Evolutionary conservation across 2,888 invertebrate genomes (phyloP), one percentile per base, ranked within the genome.

Genomic region (Helleia helle): DNA sequence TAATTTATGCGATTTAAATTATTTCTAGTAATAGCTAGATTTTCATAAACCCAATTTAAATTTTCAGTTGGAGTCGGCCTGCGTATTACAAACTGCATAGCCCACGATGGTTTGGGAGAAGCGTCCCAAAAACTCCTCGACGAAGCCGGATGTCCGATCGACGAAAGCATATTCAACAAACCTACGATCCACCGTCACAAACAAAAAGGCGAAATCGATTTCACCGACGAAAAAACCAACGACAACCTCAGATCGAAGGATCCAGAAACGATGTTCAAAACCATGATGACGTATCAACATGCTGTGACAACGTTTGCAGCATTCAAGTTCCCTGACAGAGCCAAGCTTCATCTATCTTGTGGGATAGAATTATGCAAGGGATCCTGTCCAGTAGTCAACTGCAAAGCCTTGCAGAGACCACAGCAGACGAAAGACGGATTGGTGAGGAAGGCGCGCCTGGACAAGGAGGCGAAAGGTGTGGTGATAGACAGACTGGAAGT

Each of bases 291-390:
- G 0, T 85, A 83, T 44, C 81, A 85, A 51, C 81, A 86, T 47
- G 86, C 86, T 1, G 59, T 83, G 1, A 84, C 92, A 0, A 90
- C 89, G 11, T 94, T 94, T 73, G 89, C 91, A 1, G 94, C 93
- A 3, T 94, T 94, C 59, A 93, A 93, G 59, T 94, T 94, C 69
- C 93, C 93, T 2, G 93, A 93, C 58, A 84, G 92, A 48, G 91
- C 92, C 46, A 88, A 91, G 46, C 71, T 94, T 27, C 93, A 93
- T 67, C 75, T 93, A 31, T 89, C 90, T n/a, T 94, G 94, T 67
- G 89, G 89, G 11, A 86, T 94, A 29, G 90, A 92, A 53, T 71
- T 93, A n/a, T 94, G 94, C 59, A 89, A 89, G 66, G 90, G 89
- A 37, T 83, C 77, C 47, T 94, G 94, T 59, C 89, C 89, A 1